Percentiles rank a stretch among this genome's conserved stretches.
These are phyloP conservation scores for Toxonevra muliebris DNA, from an alignment of 2,888 invertebrate genomes.

Conservation along the genomic window DNA sequence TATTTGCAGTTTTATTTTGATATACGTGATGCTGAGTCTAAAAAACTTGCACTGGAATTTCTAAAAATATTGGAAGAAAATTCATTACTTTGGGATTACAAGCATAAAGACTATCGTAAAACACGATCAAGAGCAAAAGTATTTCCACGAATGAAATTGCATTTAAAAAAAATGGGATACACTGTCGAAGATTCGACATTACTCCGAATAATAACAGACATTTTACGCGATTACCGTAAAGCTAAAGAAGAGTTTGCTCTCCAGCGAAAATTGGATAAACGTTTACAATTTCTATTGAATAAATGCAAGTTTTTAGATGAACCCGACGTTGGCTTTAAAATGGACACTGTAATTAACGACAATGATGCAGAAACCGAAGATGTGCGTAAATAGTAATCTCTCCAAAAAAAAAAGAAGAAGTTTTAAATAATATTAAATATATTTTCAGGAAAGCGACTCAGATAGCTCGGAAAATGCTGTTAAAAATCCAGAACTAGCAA, in stretches of 20 bases:
- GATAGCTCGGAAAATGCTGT: no score
- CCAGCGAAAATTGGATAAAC: constrained; percentile 34
- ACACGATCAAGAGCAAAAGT: constrained; percentile 39
- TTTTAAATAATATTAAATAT: no score
- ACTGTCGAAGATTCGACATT: constrained; percentile 40
- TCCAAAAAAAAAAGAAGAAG: no score
- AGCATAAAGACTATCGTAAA: constrained; percentile 36
- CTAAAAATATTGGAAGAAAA: constrained; percentile 26
- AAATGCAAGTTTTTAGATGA: constrained; percentile 25
- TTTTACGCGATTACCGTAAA: constrained; percentile 42
- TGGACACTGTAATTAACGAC: not conserved
- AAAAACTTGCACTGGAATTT: constrained; percentile 24
- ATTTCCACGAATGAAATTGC: constrained; percentile 38
- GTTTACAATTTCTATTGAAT: constrained; percentile 35
- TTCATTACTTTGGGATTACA: constrained; percentile 27
- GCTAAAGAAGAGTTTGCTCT: constrained; percentile 22
- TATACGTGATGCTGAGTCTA: constrained; percentile 20
- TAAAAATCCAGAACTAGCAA: no score
- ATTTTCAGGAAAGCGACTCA: not conserved
- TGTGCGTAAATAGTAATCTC: no score
- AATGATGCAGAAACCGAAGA: not conserved
- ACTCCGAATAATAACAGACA: constrained; percentile 44
- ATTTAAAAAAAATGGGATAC: constrained; percentile 35
- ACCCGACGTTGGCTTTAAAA: not conserved
- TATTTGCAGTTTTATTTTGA: constrained; percentile 30